These are phyloP conservation scores for Helleia helle DNA, from an alignment of 2,888 invertebrate genomes.

Conservation along the genomic window DNA sequence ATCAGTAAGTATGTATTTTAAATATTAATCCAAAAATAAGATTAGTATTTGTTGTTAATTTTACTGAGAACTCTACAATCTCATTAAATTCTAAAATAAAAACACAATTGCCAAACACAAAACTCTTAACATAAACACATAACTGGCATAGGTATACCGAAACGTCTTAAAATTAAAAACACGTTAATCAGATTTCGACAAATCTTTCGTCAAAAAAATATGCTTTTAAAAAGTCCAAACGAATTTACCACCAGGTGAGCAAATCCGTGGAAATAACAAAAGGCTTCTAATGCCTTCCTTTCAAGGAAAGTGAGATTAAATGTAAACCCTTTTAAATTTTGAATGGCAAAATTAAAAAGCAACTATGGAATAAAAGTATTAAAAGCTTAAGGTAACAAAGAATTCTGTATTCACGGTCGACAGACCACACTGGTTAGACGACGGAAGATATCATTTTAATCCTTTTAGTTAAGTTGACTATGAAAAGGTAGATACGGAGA, in stretches of 20 bases:
- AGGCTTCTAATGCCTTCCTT: slow-evolving; percentile 42
- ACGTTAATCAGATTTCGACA: slow-evolving; percentile 17
- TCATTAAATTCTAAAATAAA: no score
- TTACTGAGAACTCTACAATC: no score
- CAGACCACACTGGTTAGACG: slow-evolving; percentile 67
- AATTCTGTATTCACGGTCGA: slow-evolving; percentile 61
- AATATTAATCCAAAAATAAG: no score
- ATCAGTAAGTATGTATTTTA: no score
- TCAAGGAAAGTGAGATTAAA: slow-evolving; percentile 59
- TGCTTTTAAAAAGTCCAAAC: slow-evolving; percentile 33
- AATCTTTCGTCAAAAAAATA: slow-evolving; percentile 20
- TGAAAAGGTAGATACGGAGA: slow-evolving; percentile 64
- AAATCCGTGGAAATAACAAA: slow-evolving; percentile 42
- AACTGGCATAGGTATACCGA: no score
- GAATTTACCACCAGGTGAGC: slow-evolving; percentile 46
- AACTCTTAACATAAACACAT: no score
- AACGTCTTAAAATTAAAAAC: no score
- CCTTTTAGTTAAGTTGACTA: slow-evolving; percentile 74
- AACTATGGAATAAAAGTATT: slow-evolving; percentile 68
- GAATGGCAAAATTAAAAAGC: slow-evolving; percentile 67
- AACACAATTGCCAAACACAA: no score
- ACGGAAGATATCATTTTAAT: slow-evolving; percentile 73
- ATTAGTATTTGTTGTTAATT: no score
- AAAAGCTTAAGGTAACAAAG: slow-evolving; percentile 70
- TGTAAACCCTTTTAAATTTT: slow-evolving; percentile 57